Evolutionary conservation across 2,888 invertebrate species (phyloP), one percentile per base, ranked within the genome.

Genomic region (Phengaris arion): DNA sequence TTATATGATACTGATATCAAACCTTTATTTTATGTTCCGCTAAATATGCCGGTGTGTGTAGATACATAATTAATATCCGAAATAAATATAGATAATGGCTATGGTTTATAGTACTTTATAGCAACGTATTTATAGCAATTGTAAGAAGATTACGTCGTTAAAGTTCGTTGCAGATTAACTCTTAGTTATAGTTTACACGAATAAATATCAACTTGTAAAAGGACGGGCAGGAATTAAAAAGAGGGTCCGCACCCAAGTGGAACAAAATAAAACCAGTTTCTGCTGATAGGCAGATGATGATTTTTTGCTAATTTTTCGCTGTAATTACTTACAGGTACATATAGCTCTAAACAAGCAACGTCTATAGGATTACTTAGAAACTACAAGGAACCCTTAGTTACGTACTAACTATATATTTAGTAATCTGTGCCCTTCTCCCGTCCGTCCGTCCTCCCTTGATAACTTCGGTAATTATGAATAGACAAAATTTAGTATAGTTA

Each of bases 161-260:
- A 45, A 64, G 12, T 64, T 64, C 35, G 64, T 64, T 64, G 35
- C 35, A 64, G 35, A 10, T 35, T 35, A 35, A 64, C 35, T 64
- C 35, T 64, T 35, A 45, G 13, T 64, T 35, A 35, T 64, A 5
- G 51, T 70, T 51, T 70, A 70, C 51, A 70, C 70, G 51, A 10
- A 48, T 51, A 48, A 48, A 48, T 51, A 70, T 46, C 48, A 68
- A 68, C 15, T 72, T 77, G 70, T 55, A 48, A 68, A 75, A 75
- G 75, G 76, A 75, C 55, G 68, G 73, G 57, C 59, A 68, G 68
- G 68, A 52, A 64, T 69, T 8, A 54, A 74, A 74, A 74, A 77
- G 77, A 89, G 92, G 92, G 92, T 92, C 91, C 85, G 90, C 92
- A 92, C 77, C 86, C 87, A 85, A 78, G 90, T 89, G 92, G 90